Evolutionary conservation across 2,797 vertebrate genomes (phyloP), one percentile per base, ranked within the genome.

Genomic region (Epinephelus malabaricus): DNA sequence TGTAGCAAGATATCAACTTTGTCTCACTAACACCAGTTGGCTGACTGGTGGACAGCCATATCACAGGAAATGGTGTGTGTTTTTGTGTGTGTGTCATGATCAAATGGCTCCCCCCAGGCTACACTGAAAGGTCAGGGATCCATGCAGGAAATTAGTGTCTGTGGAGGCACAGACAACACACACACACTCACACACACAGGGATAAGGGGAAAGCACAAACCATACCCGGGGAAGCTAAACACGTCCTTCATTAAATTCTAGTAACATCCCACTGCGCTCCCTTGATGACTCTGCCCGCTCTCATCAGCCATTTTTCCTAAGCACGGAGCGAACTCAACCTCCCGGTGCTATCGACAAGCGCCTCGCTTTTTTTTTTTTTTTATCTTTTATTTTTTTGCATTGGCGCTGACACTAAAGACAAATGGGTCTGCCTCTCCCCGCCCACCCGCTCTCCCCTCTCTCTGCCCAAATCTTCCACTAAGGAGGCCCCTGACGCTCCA

Each of bases 91-190:
- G 80, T 76, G 79, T 81, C 51, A 75, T 69, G 90, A 92, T 93
- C 92, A 93, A 93, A 94, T 93, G 79, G 87, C 87, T 91, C 87
- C 92, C 92, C 77, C 53, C 85, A 89, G 93, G 94, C 90, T 87
- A 79, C 88, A 79, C 65, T 76, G 90, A 95, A 95, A 94, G 93
- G 91, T 92, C 91, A 94, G 88, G 78, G 92, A 95, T 93, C 88
- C 85, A 87, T 89, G 86, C 94, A 95, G 94, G 95, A 95, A 95
- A 95, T 95, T 92, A 92, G 91, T 91, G 94, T 96, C 93, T 96
- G 92, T 89, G 76, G 84, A 90, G 79, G 71, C 89, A 83, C 78
- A 87, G 73, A 89, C 85, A 82, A 82, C 65, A 71, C 68, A 73
- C 78, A 70, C 68, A 67, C 63, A 82, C 47, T 67, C 15, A 76